Evolutionary conservation across 2,797 vertebrate genomes (phyloP).

Genomic region (Phalloptychus januarius): DNA sequence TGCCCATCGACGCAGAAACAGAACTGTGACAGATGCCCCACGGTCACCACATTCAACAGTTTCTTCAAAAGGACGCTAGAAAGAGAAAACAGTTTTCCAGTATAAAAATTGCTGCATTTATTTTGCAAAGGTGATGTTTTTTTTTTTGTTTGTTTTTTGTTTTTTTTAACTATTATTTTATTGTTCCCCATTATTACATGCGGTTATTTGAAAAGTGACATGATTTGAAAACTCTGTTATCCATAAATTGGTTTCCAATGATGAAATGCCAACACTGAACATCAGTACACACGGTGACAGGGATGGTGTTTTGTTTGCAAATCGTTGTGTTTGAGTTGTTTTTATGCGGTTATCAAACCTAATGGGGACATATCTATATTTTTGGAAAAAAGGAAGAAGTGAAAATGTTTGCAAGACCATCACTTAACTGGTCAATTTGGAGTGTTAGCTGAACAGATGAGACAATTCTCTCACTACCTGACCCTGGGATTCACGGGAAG

Average conservation of each 20-base stretch:
- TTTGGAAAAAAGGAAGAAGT: slow-evolving; percentile 60
- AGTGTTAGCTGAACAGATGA: slow-evolving; percentile 61
- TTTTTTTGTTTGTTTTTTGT: not conserved
- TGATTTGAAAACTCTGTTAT: slow-evolving; percentile 64
- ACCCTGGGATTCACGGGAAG: slow-evolving; percentile 60
- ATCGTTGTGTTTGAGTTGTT: slow-evolving; percentile 78
- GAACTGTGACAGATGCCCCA: slow-evolving; percentile 84
- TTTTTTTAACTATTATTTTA: slow-evolving; percentile 68
- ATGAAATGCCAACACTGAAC: slow-evolving; percentile 70
- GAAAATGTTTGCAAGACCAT: slow-evolving; percentile 67
- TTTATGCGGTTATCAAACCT: slow-evolving; percentile 74
- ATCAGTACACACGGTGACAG: slow-evolving; percentile 70
- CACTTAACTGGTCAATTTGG: slow-evolving; percentile 65
- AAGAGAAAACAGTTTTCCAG: slow-evolving; percentile 80
- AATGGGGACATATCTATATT: slow-evolving; percentile 64
- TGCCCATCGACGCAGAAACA: slow-evolving; percentile 81
- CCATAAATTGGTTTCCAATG: slow-evolving; percentile 64
- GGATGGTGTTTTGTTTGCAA: slow-evolving; percentile 70
- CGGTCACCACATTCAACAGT: slow-evolving; percentile 82
- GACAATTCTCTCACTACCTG: slow-evolving; percentile 58
- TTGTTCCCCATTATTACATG: slow-evolving; percentile 57
- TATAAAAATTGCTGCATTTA: slow-evolving; percentile 80
- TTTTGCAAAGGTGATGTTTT: slow-evolving; percentile 71
- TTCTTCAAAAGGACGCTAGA: slow-evolving; percentile 84
- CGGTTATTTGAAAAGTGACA: slow-evolving; percentile 69